Evolutionary conservation across 1,140 invertebrate genomes (phyloP), one percentile per base, ranked within the genome.

Genomic region (Solenopsis invicta): DNA sequence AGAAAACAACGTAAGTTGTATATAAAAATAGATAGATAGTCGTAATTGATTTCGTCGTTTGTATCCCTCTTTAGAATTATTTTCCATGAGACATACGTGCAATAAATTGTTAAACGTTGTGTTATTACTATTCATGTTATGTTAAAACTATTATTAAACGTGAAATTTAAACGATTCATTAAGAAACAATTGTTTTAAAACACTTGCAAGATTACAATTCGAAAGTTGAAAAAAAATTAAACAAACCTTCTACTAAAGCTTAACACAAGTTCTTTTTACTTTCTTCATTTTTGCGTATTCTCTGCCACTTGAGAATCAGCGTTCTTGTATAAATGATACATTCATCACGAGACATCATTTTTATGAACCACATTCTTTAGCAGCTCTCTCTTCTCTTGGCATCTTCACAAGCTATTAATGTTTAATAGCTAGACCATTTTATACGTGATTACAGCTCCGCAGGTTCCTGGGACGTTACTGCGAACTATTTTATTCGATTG

Each of bases 401-500:
- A 75, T 37, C 2, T 74, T 75, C 13, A 62, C 69, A 48, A 74
- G 69, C 52, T 75, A 75, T 84, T 75, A 74, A 75, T 75, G 29
- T 84, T 61, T 75, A 75, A 48, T 62, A 84, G 41, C 54, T 41
- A 48, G n/a, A 13, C 18, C 37, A 62, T 75, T 84, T 75, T 24
- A 34, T 50, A 74, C 54, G 48, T 74, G 69, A 84, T 84, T 74
- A 84, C 21, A 13, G 21, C 12, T 74, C 24, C 18, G 67, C 10
- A 75, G 69, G 61, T 75, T 84, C 29, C 18, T 74, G 67, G 37
- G 69, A 62, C 69, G 41, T 61, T 75, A 75, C 45, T 41, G 41
- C 21, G 69, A 13, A 62, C 67, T 66, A 74, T 75, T 50, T 84
- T 84, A 75, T 84, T 74, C 41, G 66, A 84, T 84, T 74, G 69